phyloP scores from a whole-genome alignment of 2,888 invertebrate genomes.

The Eupelmus urozonus region DNA sequence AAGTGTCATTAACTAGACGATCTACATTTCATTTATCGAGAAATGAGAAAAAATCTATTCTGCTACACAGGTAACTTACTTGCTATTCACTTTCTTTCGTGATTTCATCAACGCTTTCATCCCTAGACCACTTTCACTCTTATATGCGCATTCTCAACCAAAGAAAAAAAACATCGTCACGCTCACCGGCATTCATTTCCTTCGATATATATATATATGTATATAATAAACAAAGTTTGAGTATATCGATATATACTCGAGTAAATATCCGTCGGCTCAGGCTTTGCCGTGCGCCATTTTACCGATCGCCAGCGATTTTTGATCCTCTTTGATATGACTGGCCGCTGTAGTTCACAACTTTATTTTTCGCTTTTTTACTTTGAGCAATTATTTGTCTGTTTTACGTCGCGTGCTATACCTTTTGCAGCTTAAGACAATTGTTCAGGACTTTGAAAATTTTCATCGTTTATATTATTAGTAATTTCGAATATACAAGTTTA shows the following conservation, averaged over 20 bases:
- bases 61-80: constrained; percentile 24
- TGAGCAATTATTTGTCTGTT: constrained; percentile 33
- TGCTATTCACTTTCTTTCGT: constrained; percentile 32
- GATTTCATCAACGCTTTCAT: constrained; percentile 40
- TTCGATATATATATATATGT: too few relatives aligned
- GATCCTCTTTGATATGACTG: constrained; percentile 69
- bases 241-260: constrained; percentile 33
- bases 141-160: background rate
- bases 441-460: background rate
- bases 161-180: constrained; percentile 41
- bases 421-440: constrained; percentile 9
- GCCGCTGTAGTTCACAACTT: constrained; percentile 66
- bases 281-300: constrained; percentile 34
- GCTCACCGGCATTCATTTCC: constrained; percentile 30
- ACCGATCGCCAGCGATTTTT: constrained; percentile 58
- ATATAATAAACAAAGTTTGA: constrained; percentile 49
- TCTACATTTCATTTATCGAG: constrained; percentile 21
- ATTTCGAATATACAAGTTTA: background rate
- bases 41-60: constrained; percentile 57
- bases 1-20: background rate
- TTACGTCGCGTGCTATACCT: constrained; percentile 1
- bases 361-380: constrained; percentile 35
- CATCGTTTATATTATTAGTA: background rate
- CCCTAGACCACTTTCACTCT: constrained; percentile 30
- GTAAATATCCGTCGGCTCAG: constrained; percentile 22